Evolutionary conservation across 2,888 invertebrate genomes (phyloP).

Genomic region (Eurytoma californica): DNA sequence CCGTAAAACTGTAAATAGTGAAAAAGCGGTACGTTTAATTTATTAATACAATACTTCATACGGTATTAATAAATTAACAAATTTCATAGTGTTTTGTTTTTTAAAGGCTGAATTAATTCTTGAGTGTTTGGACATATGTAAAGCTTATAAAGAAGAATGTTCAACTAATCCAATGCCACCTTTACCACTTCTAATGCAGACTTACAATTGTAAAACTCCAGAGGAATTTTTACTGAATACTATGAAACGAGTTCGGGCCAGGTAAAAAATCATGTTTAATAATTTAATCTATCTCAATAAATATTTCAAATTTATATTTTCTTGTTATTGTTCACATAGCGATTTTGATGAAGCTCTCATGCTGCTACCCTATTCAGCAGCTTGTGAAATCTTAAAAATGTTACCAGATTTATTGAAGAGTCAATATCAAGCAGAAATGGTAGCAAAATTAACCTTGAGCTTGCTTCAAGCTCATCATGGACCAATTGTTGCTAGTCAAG

Average conservation of each 20-base stretch:
- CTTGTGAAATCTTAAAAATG: conserved; percentile 85
- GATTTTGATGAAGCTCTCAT: conserved; percentile 94
- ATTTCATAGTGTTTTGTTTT: conserved; percentile 22
- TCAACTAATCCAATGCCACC: conserved; percentile 78
- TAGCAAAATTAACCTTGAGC: conserved; percentile 86
- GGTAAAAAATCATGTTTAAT: conserved; percentile 76
- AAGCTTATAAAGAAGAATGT: conserved; percentile 79
- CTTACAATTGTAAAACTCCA: conserved; percentile 83
- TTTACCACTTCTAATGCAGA: conserved; percentile 88
- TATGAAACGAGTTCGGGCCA: conserved; percentile 86
- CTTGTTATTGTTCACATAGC: conserved; percentile 76
- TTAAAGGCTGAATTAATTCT: conserved; percentile 89
- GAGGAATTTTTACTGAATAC: conserved; percentile 90
- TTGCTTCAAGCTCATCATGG: conserved; percentile 86
- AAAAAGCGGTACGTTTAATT: conserved; percentile 83
- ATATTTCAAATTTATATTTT: conserved; percentile 1
- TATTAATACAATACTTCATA: conserved; percentile 32
- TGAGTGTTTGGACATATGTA: conserved; percentile 90
- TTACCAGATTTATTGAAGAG: conserved; percentile 82
- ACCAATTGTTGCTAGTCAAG: conserved; percentile 85
- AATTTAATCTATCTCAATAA: conserved; percentile 33
- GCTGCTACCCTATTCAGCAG: conserved; percentile 88
- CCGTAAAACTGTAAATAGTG: conserved; percentile 90
- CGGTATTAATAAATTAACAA: conserved; percentile 2
- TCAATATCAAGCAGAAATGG: conserved; percentile 85